These are phyloP conservation scores for Ceuthmochares aereus DNA, from an alignment of 2,113 vertebrate genomes.

Conservation along the genomic window DNA sequence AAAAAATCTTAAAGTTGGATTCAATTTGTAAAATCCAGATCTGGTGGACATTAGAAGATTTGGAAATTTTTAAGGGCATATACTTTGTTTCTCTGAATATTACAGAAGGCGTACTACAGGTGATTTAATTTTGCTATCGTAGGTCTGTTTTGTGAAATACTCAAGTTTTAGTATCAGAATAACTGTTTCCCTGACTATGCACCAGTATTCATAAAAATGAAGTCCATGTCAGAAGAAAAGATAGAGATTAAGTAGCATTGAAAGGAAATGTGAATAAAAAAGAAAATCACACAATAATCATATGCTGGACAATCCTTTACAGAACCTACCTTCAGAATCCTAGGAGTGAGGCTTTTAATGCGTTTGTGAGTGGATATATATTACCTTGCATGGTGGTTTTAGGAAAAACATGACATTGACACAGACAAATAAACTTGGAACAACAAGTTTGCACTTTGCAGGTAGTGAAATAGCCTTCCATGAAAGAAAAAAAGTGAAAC, in stretches of 20 bases:
- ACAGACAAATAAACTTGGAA: not conserved
- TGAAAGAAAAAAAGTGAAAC: not conserved
- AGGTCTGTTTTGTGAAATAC: not conserved
- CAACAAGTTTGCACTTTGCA: not conserved
- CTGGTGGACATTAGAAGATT: not conserved
- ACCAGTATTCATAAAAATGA: not conserved
- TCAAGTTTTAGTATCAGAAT: not conserved
- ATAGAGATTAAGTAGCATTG: not conserved
- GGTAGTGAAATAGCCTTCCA: not conserved
- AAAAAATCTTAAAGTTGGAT: not conserved
- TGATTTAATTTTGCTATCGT: slow-evolving; percentile 21
- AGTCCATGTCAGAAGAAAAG: not conserved
- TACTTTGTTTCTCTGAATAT: not conserved
- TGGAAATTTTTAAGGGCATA: not conserved
- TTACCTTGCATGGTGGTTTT: not conserved
- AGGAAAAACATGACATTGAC: not conserved
- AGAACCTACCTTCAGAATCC: not conserved
- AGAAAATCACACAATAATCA: not conserved
- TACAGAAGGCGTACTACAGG: not conserved
- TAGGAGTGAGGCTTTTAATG: not conserved
- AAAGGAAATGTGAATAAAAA: not conserved
- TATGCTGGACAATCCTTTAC: not conserved
- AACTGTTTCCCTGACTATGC: not conserved
- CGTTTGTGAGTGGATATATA: not conserved
- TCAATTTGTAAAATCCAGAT: not conserved